A percentile compares a stretch with the other conserved stretches of the same genome.
Evolutionary conservation across 2,113 vertebrate species (phyloP).

Genomic region (Himantopus leucocephalus): DNA sequence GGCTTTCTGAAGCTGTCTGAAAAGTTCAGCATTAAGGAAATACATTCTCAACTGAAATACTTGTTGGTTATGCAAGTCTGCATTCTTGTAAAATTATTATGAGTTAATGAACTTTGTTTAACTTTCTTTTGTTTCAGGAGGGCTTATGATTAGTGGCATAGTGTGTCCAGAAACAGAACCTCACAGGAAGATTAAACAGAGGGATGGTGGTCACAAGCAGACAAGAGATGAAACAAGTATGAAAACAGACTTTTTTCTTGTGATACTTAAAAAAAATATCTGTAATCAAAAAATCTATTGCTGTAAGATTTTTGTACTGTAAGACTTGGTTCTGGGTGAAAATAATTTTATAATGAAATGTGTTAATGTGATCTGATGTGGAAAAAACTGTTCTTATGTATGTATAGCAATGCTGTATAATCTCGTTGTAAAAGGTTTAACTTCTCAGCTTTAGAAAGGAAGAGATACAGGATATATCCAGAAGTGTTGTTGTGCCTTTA

Average conservation of each 20-base stretch:
- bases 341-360: neutral
- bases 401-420: neutral
- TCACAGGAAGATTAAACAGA: neutral
- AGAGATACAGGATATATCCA: neutral
- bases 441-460: neutral
- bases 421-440: neutral
- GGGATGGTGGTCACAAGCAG: neutral
- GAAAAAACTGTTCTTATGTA: neutral
- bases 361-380: neutral
- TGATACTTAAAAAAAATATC: neutral
- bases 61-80: neutral
- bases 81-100: neutral
- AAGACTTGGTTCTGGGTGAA: neutral
- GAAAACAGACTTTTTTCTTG: constrained; percentile 9
- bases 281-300: neutral
- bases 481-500: neutral
- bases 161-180: constrained; percentile 34
- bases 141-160: constrained; percentile 58
- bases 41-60: neutral
- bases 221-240: constrained; percentile 45
- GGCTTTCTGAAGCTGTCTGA: neutral
- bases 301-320: neutral
- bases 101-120: neutral
- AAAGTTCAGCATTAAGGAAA: neutral
- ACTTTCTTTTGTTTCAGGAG: constrained; percentile 63